Conservation (phyloP, 37 sponge, comb jelly and placozoan genomes). For the Aplysina aerophoba region DNA sequence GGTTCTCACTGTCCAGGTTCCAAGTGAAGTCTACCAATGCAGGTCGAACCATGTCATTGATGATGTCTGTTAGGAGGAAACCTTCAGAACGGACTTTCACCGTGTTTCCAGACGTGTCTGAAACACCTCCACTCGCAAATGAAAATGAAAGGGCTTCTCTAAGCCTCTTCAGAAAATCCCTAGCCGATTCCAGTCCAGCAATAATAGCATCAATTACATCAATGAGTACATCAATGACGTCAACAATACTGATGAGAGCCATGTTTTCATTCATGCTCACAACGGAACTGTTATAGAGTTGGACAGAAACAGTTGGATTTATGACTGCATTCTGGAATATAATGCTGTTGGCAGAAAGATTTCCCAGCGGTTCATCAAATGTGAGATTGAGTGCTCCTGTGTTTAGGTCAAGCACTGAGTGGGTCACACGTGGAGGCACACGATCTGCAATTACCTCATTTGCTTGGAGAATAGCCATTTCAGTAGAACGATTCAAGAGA, state of each 20-base stretch:
- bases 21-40: constrained; percentile 59
- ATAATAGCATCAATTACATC: constrained; percentile 53
- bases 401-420: constrained; percentile 73
- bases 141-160: constrained; percentile 43
- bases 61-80: constrained; percentile 34
- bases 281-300: constrained; percentile 52
- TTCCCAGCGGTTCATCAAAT: constrained; percentile 73
- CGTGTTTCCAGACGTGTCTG: constrained; percentile 58
- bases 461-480: constrained; percentile 60
- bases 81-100: constrained; percentile 35
- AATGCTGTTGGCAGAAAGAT: constrained; percentile 41
- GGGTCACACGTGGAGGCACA: constrained; percentile 53
- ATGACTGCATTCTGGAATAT: constrained; percentile 44
- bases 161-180: too few species aligned
- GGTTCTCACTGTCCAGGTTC: constrained; percentile 73
- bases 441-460: constrained; percentile 59
- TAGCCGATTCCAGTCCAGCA: constrained; percentile 11
- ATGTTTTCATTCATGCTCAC: constrained; percentile 37
- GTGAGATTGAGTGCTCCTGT: constrained; percentile 57
- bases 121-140: constrained; percentile 49
- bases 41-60: constrained; percentile 66
- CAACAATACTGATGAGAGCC: constrained; percentile 47
- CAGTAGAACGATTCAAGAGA: constrained; percentile 32
- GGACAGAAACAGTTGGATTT: constrained; percentile 41
- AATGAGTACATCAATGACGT: neutral